These are phyloP conservation scores for Aldabrachelys gigantea DNA, from an alignment of 2,113 vertebrate species.

Conservation along the genomic window DNA sequence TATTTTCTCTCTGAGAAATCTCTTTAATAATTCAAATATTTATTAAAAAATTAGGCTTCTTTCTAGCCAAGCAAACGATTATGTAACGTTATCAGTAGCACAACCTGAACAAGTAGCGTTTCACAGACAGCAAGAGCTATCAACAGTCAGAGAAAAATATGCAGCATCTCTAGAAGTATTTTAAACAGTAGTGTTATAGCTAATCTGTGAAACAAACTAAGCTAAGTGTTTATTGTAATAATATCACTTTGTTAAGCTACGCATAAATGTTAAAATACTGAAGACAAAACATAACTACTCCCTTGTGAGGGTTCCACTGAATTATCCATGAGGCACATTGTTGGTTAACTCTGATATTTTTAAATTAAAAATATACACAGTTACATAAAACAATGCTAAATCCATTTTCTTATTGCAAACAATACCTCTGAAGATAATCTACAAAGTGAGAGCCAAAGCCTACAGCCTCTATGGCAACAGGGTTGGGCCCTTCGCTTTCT, in stretches of 20 bases:
- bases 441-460: neutral
- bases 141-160: neutral
- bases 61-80: neutral
- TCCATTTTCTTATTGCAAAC: constrained; percentile 27
- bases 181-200: constrained; percentile 23
- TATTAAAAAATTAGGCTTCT: neutral
- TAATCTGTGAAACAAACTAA: constrained; percentile 20
- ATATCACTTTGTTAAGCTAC: neutral
- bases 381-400: constrained; percentile 44
- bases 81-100: neutral
- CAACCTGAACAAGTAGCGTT: neutral
- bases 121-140: neutral
- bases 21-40: neutral
- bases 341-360: constrained; percentile 53
- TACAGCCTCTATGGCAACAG: neutral
- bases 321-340: constrained; percentile 58
- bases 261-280: constrained; percentile 14
- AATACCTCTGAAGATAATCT: neutral
- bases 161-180: neutral
- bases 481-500: neutral
- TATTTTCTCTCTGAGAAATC: neutral
- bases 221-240: neutral
- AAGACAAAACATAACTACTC: constrained; percentile 45
- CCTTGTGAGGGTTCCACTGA: constrained; percentile 47
- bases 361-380: constrained; percentile 39